Base-by-base conservation (phyloP, 2,888 invertebrate genomes). In the Perizoma flavofasciatum region DNA sequence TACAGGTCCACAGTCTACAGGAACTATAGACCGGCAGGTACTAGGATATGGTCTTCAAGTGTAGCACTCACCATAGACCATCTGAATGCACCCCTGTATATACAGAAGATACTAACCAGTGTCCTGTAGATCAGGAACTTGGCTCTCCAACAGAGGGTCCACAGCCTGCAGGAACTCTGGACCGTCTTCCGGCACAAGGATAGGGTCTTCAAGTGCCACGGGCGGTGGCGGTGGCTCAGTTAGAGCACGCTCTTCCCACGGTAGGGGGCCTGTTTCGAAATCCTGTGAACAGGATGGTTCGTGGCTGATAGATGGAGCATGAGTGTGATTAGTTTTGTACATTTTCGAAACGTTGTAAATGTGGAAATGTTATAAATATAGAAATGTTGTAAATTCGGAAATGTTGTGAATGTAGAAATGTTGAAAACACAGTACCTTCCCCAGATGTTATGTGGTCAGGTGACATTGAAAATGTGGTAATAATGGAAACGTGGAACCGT, bases 121-220 rank as follows among this genome's bases (percentile, higher is more conserved):
- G 51, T 88, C 89, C 55, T 89, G 88, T 6, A 88, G 73, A 67
- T 91, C 89, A 0, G 88, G 89, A 0, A 89, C 82, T 49, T 84
- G 85, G n/a, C 83, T 87, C 48, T 89, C 90, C 0, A 84, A 84
- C 56, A 86, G 44, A 0, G 88, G 86, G 32, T 89, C 89, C 0
- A 90, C 82, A 0, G 91, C 91, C 58, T 89, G 86, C 32, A 88
- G 55, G 47, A 86, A 86, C 67, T 86, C 82, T 0, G 90, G 90
- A 0, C 71, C 62, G n/a, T 85, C 86, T 46, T 89, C 91, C 0
- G 91, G 91, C 0, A 89, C 69, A 0, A 92, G 69, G 2, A 90
- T 88, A 0, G 89, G 89, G 1, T 89, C 89, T 49, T 90, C 89
- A 0, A 85, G 75, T 4, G 79, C 80, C 0, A 81, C 75, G 0